Evolutionary conservation across 2,797 vertebrate species (phyloP).

Genomic region (Sebastes hubbsi): DNA sequence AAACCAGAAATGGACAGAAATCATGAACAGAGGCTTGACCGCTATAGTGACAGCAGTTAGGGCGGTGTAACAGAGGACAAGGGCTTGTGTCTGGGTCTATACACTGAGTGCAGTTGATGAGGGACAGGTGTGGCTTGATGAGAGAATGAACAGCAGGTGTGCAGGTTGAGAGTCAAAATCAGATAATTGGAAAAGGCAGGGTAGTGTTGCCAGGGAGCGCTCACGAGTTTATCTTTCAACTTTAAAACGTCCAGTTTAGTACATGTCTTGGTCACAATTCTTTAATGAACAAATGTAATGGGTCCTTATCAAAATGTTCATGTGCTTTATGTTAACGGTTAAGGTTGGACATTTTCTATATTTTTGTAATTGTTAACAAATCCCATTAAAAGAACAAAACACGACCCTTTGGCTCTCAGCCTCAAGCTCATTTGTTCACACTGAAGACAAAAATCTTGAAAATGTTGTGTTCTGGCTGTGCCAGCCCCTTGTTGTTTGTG

Average conservation of each 20-base stretch:
- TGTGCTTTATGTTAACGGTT: not conserved
- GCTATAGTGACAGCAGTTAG: not conserved
- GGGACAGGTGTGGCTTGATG: slow-evolving; percentile 2
- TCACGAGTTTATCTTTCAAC: not conserved
- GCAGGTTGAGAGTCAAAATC: not conserved
- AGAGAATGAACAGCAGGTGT: slow-evolving; percentile 14
- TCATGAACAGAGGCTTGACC: not conserved
- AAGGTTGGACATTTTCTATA: not conserved
- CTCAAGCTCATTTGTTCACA: not conserved
- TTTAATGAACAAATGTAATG: not conserved
- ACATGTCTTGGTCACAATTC: not conserved
- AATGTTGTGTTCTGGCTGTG: no score
- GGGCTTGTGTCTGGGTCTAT: not conserved
- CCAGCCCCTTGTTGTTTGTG: no score
- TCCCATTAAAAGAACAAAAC: not conserved
- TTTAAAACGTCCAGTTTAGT: not conserved
- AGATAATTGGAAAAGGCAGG: not conserved
- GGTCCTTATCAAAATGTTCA: not conserved
- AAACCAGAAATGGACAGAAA: not conserved
- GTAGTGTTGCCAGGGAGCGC: not conserved
- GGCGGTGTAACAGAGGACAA: not conserved
- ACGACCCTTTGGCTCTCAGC: not conserved
- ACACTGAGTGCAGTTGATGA: not conserved
- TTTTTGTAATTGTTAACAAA: not conserved
- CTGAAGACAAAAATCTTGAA: not conserved